phyloP scores from a whole-genome alignment of 1,140 invertebrate genomes.

The Ceratosolen solmsi region DNA sequence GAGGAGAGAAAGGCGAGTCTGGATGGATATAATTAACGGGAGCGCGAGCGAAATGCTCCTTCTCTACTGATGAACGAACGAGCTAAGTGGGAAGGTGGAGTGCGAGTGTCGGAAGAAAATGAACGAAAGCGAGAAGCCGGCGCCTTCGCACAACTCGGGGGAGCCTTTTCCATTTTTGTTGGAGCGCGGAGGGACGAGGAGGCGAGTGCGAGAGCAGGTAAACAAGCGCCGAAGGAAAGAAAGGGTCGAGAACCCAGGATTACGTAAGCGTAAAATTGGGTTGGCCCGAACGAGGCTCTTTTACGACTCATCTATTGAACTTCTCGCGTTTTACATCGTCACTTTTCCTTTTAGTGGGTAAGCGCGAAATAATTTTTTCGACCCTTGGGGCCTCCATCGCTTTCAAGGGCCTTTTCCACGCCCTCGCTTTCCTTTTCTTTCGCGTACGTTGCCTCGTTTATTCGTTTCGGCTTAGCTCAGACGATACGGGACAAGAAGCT shows the following conservation, averaged over 20 bases:
- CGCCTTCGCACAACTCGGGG: too few relatives aligned
- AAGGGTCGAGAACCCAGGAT: not conserved
- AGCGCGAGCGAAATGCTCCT: too few relatives aligned
- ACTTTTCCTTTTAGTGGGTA: not conserved
- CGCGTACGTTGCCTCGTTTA: not conserved
- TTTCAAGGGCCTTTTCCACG: not conserved
- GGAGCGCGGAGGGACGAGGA: not conserved
- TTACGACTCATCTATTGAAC: not conserved
- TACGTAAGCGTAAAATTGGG: not conserved
- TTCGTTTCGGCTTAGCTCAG: not conserved
- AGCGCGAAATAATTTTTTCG: not conserved
- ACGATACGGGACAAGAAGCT: not conserved
- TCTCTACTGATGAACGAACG: too few relatives aligned
- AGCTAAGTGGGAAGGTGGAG: too few relatives aligned
- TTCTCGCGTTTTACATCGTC: not conserved
- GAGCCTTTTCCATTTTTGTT: too few relatives aligned
- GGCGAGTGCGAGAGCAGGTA: not conserved
- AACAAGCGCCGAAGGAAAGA: constrained; percentile 52
- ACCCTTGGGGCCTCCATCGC: not conserved
- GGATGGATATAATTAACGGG: too few relatives aligned
- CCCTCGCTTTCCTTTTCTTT: too few relatives aligned
- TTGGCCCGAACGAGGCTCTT: not conserved
- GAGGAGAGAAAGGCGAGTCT: too few relatives aligned
- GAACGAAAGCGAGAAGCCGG: not conserved
- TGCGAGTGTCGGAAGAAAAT: too few relatives aligned